phyloP scores from a whole-genome alignment of 2,888 invertebrate species.

The Nymphalis c-album region DNA sequence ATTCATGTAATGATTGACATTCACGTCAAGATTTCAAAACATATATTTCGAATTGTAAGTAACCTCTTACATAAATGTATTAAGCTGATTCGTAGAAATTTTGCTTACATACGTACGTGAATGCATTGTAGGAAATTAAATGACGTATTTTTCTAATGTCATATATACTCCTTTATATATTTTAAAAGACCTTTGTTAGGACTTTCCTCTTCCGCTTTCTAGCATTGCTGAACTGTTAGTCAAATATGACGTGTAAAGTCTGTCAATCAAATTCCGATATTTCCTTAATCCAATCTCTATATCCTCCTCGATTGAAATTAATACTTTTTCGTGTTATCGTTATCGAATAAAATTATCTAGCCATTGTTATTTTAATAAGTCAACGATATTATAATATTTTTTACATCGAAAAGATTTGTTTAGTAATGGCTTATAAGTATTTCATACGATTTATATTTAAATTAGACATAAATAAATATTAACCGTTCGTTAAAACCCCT shows the following conservation, averaged over 20 bases:
- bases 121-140: constrained; percentile 22
- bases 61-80: not conserved
- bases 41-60: not conserved
- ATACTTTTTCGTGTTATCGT: too few relatives aligned
- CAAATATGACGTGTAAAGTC: constrained; percentile 13
- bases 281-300: not conserved
- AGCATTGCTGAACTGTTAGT: constrained; percentile 18
- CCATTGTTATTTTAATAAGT: too few relatives aligned
- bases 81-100: constrained; percentile 8
- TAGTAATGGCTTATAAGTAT: too few relatives aligned
- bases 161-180: not conserved
- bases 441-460: too few relatives aligned
- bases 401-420: too few relatives aligned
- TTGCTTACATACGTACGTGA: not conserved
- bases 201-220: constrained; percentile 35
- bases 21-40: not conserved
- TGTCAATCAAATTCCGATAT: not conserved
- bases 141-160: constrained; percentile 10
- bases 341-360: too few relatives aligned
- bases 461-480: too few relatives aligned
- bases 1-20: too few relatives aligned
- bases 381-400: too few relatives aligned
- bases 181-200: constrained; percentile 24
- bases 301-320: not conserved
- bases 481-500: too few relatives aligned